Evolutionary conservation across 1,140 invertebrate species (phyloP).

Genomic region (Oryzaephilus surinamensis): DNA sequence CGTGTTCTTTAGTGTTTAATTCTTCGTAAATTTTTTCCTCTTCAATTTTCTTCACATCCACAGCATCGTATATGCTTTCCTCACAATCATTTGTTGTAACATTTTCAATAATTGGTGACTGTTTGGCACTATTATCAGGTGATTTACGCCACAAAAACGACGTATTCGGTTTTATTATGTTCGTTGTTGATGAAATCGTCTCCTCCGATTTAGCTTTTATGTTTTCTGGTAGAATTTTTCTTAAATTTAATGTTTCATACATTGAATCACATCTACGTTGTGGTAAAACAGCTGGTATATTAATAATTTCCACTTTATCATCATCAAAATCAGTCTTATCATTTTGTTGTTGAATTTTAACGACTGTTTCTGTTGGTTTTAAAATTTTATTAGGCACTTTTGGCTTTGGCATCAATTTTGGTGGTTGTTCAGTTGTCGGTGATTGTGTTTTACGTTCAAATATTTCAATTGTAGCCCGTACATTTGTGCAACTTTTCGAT

Average conservation of each 20-base stretch:
- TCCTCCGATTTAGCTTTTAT: conserved; percentile 12
- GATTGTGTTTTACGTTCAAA: conserved; percentile 31
- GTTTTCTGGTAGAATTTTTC: conserved; percentile 11
- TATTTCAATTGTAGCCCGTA: conserved; percentile 37
- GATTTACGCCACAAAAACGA: conserved; percentile 25
- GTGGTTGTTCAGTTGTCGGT: too few species aligned
- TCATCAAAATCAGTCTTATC: conserved; percentile 18
- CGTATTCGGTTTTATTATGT: conserved; percentile 14
- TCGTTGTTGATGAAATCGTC: conserved; percentile 1
- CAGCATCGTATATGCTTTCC: too few species aligned
- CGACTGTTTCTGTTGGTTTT: conserved; percentile 5
- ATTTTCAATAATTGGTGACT: not conserved
- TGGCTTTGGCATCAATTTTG: conserved; percentile 28
- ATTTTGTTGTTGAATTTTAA: conserved; percentile 6
- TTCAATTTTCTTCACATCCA: too few species aligned
- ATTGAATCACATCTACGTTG: conserved; percentile 22
- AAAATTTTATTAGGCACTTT: conserved; percentile 32
- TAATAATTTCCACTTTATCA: conserved; percentile 20
- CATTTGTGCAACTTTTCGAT: too few species aligned
- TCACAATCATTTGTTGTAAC: too few species aligned
- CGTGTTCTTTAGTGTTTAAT: conserved; percentile 11
- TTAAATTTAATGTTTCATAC: conserved; percentile 24
- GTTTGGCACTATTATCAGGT: not conserved
- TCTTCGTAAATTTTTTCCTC: conserved; percentile 22
- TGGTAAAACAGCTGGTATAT: conserved; percentile 18